These are phyloP conservation scores for Brotula barbata DNA, from an alignment of 2,797 vertebrate species.

Conservation along the genomic window DNA sequence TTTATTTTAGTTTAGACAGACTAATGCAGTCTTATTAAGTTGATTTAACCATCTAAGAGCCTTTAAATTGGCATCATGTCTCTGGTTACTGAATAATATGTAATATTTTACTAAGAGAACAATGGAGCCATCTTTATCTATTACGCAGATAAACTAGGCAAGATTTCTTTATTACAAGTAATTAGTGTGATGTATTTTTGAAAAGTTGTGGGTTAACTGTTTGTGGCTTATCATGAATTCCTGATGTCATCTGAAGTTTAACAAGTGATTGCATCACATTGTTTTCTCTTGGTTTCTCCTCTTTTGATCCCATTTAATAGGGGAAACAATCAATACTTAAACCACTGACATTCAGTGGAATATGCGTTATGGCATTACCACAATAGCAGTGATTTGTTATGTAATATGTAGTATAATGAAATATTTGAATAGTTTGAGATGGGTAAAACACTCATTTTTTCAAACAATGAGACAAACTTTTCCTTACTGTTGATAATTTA, in stretches of 20 bases:
- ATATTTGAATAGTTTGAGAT: too few relatives aligned
- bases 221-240: slow-evolving; percentile 23
- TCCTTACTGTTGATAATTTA: too few relatives aligned
- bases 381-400: too few relatives aligned
- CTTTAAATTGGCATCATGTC: not conserved
- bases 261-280: slow-evolving; percentile 39
- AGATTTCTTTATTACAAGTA: not conserved
- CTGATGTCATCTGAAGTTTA: slow-evolving; percentile 31
- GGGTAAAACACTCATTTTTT: too few relatives aligned
- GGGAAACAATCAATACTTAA: not conserved
- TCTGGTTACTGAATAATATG: too few relatives aligned
- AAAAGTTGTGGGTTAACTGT: not conserved
- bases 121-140: slow-evolving; percentile 3
- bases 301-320: slow-evolving; percentile 8
- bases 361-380: not conserved
- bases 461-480: not conserved
- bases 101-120: too few relatives aligned
- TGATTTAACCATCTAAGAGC: not conserved
- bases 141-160: slow-evolving; percentile 15
- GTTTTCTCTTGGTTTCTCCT: not conserved
- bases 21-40: not conserved
- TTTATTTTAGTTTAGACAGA: not conserved
- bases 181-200: slow-evolving; percentile 2
- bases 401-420: too few relatives aligned
- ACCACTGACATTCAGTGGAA: not conserved